Conservation (phyloP, 2,797 vertebrate genomes). For the Eptatretus atami region DNA sequence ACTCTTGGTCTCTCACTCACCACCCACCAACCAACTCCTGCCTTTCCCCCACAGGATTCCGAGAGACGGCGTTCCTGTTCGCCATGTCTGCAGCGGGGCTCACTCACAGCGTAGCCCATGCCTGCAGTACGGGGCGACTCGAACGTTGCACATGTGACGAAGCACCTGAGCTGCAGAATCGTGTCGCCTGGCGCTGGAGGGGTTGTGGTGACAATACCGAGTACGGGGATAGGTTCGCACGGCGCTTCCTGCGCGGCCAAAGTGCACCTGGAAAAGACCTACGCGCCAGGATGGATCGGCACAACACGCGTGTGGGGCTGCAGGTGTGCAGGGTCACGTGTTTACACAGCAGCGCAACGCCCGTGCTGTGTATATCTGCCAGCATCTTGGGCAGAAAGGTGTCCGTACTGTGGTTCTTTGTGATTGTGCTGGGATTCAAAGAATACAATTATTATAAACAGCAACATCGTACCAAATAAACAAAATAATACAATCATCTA, state of each 20-base stretch:
- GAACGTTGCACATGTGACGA: constrained; percentile 94
- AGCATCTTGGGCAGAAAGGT: no score
- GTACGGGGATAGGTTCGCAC: constrained; percentile 94
- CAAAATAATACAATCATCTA: no score
- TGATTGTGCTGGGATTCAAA: no score
- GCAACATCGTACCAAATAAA: no score
- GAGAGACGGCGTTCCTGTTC: constrained; percentile 75
- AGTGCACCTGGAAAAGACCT: constrained; percentile 79
- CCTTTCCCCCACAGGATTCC: constrained; percentile 30
- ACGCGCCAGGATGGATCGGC: constrained; percentile 64
- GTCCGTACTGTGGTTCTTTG: no score
- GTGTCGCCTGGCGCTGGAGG: constrained; percentile 94
- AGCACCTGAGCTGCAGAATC: constrained; percentile 76
- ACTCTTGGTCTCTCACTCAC: background rate
- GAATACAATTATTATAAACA: no score
- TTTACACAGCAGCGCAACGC: background rate
- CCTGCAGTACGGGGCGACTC: constrained; percentile 76
- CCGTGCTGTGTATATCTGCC: background rate
- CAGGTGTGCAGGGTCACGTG: constrained; percentile 25
- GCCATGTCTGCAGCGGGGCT: constrained; percentile 78
- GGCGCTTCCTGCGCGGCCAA: constrained; percentile 48
- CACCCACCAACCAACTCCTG: background rate
- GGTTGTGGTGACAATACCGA: constrained; percentile 94
- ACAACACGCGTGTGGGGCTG: constrained; percentile 90
- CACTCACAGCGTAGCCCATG: constrained; percentile 74